Base-by-base conservation (phyloP, 2,888 invertebrate species). In the Lepidonotus clava region DNA sequence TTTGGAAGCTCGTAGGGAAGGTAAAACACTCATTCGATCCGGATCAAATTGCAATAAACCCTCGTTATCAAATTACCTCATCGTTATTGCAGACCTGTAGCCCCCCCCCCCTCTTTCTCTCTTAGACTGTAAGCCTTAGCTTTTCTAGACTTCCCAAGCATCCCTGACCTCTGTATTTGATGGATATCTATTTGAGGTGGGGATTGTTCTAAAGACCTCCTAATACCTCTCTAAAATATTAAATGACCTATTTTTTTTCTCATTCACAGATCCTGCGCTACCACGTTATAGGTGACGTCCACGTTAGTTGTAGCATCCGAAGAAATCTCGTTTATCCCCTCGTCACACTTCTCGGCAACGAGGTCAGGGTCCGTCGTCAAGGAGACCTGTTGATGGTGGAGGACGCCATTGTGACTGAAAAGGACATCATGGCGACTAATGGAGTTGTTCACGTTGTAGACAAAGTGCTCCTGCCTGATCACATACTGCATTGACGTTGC, bases 361-460 rank as follows among this genome's bases (percentile, higher is more conserved):
- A 76, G 76, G 28, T 76, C n/a, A 36, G 32, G 40, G 38, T 76
- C 8, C 76, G 76, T 38, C 76, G 76, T 34, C 76, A 76, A 76
- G 76, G 76, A 76, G 92, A 92, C 40, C 95, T 95, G 0, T 92
- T 94, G 51, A 93, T 91, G 67, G 93, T 95, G 2, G 94, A 94
- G 76, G 92, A 92, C 14, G 93, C 93, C 53, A 92, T 93, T 53
- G 89, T 95, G 14, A 90, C 93, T 0, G 92, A 93, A 1, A 93
- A 94, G 41, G 94, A 94, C 89, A 93, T 94, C 18, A 88, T 95
- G 46, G 94, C 94, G 6, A 91, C 92, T 46, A 95, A 95, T 89
- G 95, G 95, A 0, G 93, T 95, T 21, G 92, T 95, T 6, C 95
- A 95, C 89, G 92, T 94, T 88, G 91, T 95, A 21, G 94, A 95